Percentiles rank a stretch among this genome's conserved stretches.
Evolutionary conservation across 2,888 invertebrate genomes (phyloP).

Genomic region (Margaritifera margaritifera): DNA sequence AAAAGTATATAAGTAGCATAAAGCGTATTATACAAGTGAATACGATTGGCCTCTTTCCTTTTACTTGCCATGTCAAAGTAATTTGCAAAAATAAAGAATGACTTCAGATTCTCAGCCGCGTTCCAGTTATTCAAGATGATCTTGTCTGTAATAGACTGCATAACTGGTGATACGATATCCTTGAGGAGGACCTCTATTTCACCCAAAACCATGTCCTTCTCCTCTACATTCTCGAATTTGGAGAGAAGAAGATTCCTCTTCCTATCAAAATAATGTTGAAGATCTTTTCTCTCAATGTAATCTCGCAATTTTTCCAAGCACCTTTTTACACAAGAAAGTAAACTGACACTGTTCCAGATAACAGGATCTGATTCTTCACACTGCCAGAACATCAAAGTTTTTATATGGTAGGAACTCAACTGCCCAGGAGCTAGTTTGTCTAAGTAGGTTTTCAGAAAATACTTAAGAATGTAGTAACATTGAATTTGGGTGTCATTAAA

Average conservation of each 20-base stretch:
- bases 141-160: too few species aligned
- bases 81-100: not conserved
- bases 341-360: not conserved
- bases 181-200: not conserved
- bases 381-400: conserved; percentile 18
- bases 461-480: conserved; percentile 14
- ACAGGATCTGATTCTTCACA: conserved; percentile 9
- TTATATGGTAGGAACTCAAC: conserved; percentile 14
- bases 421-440: conserved; percentile 7
- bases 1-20: not conserved
- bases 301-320: conserved; percentile 5
- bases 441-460: conserved; percentile 3
- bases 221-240: conserved; percentile 4
- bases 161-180: not conserved
- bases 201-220: not conserved
- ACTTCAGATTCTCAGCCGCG: not conserved
- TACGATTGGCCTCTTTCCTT: not conserved
- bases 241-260: conserved; percentile 13
- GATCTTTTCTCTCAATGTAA: not conserved
- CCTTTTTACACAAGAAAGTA: conserved; percentile 1
- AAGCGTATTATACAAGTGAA: not conserved
- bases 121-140: too few species aligned
- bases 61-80: not conserved
- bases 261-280: conserved; percentile 13
- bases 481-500: conserved; percentile 20